phyloP scores from a whole-genome alignment of 2,888 invertebrate genomes.

The Campaea margaritaria region DNA sequence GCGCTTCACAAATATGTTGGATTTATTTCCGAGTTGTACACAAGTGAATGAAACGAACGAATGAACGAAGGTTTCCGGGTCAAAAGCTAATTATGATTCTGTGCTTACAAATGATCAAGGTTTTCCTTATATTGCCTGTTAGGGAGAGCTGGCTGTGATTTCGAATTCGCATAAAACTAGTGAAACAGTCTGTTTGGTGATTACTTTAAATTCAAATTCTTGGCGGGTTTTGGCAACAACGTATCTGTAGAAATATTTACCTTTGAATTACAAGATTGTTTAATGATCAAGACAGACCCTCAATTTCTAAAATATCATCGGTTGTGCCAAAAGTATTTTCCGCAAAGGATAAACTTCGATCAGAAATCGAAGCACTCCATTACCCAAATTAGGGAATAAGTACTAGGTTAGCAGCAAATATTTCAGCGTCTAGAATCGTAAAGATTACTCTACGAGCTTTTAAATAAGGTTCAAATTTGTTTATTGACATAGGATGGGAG shows the following conservation, averaged over 20 bases:
- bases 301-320: too few species aligned
- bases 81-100: constrained; percentile 52
- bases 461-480: constrained; percentile 35
- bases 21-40: constrained; percentile 57
- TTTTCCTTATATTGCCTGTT: constrained; percentile 39
- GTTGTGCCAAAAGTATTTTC: constrained; percentile 3
- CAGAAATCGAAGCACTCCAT: constrained; percentile 42
- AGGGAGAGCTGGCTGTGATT: constrained; percentile 35
- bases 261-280: too few species aligned
- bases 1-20: constrained; percentile 55
- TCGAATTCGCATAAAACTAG: constrained; percentile 27
- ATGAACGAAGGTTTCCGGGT: constrained; percentile 60
- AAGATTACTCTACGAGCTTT: constrained; percentile 16
- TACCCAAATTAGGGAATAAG: constrained; percentile 40
- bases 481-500: constrained; percentile 28
- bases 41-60: constrained; percentile 45
- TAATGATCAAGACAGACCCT: too few species aligned
- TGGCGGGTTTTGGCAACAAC: not conserved
- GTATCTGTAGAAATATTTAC: too few species aligned
- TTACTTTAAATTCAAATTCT: constrained; percentile 17
- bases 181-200: constrained; percentile 15
- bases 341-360: constrained; percentile 23
- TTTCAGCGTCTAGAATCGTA: constrained; percentile 6
- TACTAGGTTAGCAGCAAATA: constrained; percentile 32
- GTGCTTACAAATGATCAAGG: constrained; percentile 49